phyloP scores from a whole-genome alignment of 2,888 invertebrate species.

The Calameuta pallipes region DNA sequence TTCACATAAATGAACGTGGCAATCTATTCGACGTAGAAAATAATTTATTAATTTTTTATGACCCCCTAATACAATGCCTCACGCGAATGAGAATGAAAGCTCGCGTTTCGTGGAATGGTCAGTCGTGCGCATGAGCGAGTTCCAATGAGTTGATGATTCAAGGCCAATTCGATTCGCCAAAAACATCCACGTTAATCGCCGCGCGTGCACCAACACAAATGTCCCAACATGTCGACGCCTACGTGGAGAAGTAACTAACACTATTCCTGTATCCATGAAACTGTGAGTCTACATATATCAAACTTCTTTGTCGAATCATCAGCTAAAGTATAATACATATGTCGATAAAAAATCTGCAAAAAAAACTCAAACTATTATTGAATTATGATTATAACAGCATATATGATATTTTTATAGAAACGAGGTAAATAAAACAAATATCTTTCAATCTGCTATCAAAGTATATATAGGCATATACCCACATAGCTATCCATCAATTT shows the following conservation, averaged over 20 bases:
- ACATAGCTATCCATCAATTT: neutral
- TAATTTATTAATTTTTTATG: neutral
- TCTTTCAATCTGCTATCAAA: neutral
- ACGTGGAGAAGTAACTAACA: neutral
- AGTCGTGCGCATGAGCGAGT: conserved; percentile 4
- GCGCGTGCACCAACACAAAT: neutral
- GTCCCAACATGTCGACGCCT: neutral
- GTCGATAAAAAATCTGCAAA: neutral
- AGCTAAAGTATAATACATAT: neutral
- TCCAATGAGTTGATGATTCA: conserved; percentile 20
- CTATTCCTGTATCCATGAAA: neutral
- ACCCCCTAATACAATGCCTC: neutral
- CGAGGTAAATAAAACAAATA: neutral
- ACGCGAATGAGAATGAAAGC: neutral
- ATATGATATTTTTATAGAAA: neutral
- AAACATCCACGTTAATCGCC: conserved; percentile 10
- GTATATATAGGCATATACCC: neutral
- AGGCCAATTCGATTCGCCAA: conserved; percentile 12
- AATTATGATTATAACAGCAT: neutral
- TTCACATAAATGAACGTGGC: neutral
- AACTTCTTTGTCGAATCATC: neutral
- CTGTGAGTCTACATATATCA: neutral
- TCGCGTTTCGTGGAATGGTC: neutral
- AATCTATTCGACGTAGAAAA: neutral
- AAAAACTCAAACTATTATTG: neutral